Base-by-base conservation (phyloP, 2,888 invertebrate genomes). In the Limnephilus lunatus region DNA sequence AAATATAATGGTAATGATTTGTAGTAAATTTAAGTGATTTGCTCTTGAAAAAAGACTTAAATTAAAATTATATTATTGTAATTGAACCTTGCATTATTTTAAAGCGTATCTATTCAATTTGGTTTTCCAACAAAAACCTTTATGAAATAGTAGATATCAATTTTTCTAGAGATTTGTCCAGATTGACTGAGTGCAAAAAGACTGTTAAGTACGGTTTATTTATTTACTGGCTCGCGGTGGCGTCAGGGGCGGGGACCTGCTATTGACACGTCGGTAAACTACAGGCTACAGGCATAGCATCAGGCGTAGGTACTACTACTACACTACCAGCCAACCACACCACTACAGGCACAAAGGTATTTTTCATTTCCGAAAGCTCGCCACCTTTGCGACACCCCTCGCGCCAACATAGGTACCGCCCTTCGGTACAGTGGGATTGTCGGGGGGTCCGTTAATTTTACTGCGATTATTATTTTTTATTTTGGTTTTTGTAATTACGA, bases 211-310 rank as follows among this genome's bases (percentile, higher is more conserved):
- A 12, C 14, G 25, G 68, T 87, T 31, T 87, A 87, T 87, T 87
- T 87, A 87, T 68, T 68, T 87, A 68, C 32, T 68, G 68, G 87
- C 68, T 87, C 68, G 85, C 87, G 68, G 53, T 68, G 53, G n/a
- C 48, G 87, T 87, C 87, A 68, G 53, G 87, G 87, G 87, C 53
- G 53, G 53, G 87, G 68, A 81, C 30, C 93, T 93, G 93, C 92
- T 92, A 93, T 93, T 93, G 93, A 93, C 93, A 93, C 92, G 92
- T 92, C 85, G 92, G 92, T 82, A 91, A 68, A 68, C 68, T 68
- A 68, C 68, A 68, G 25, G 9, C 68, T 25, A n/a, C 68, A 68
- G n/a, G 68, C 68, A n/a, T 9, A 53, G 53, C 53, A 53, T 53
- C 53, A 53, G 53, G 5, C 68, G 25, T 19, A n/a, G 7, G 25